Evolutionary conservation across 2,888 invertebrate species (phyloP), one percentile per base, ranked within the genome.

Genomic region (Drosophila prostipennis): DNA sequence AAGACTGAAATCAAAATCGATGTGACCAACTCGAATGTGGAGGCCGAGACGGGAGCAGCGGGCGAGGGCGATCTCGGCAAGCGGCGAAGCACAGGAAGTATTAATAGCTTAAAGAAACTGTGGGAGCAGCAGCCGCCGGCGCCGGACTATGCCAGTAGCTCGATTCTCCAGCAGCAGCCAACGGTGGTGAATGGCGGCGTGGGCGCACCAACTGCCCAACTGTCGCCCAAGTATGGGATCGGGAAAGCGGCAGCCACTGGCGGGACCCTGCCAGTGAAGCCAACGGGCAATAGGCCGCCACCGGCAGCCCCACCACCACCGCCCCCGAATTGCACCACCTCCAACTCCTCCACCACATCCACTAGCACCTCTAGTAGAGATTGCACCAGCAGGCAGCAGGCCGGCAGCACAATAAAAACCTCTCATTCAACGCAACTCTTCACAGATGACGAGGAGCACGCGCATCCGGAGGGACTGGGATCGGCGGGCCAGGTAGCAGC

Each of bases 21-120:
- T 84, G 91, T 90, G 39, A 79, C 79, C 69, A 82, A 74, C 72
- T 77, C 87, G 14, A 80, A 73, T 74, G 59, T 60, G 34, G 80
- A 79, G 55, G 45, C 76, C 51, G 84, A 78, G 23, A 49, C 78
- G 68, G 61, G 53, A 63, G 49, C 60, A 49, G 26, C 55, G 23
- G 71, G 77, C 19, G 56, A 77, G 49, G 96, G 96, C 54, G 94
- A 94, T 14, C 96, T 97, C 55, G 96, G 97, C 90, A 98, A 97
- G 91, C 94, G 98, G 13, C 95, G 96, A 78, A 97, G 97, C 91
- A 97, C 97, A 52, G 98, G 98, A 72, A 97, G 97, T 92, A 98
- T 98, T 89, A 97, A 96, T 91, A 98, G 97, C 91, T 93, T 98
- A 86, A 98, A 98, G 91, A 97, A 97, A 91, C 93, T 98, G 74